phyloP scores from a whole-genome alignment of 2,113 vertebrate genomes.

The Cygnus buccinator region DNA sequence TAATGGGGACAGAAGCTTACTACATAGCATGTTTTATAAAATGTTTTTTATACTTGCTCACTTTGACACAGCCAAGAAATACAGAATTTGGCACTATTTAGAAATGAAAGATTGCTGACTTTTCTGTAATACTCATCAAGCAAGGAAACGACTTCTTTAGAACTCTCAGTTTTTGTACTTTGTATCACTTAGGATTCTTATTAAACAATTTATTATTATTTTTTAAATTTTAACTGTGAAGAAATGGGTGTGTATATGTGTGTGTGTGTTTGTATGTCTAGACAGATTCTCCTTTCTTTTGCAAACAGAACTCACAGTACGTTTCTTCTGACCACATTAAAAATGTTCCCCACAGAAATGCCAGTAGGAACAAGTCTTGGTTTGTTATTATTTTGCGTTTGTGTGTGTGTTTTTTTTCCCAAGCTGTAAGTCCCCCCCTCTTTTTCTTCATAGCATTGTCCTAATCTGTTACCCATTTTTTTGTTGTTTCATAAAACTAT shows the following conservation, averaged over 20 bases:
- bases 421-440: neutral
- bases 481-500: neutral
- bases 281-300: neutral
- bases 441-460: neutral
- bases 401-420: accelerated
- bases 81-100: neutral
- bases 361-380: neutral
- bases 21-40: neutral
- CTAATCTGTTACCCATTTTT: neutral
- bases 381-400: neutral
- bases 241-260: neutral
- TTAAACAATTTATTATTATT: neutral
- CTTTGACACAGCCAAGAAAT: neutral
- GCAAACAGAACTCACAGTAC: neutral
- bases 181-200: neutral
- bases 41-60: neutral
- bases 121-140: neutral
- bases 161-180: neutral
- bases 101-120: neutral
- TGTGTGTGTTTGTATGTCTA: neutral
- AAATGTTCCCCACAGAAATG: neutral
- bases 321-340: neutral
- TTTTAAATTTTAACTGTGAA: neutral
- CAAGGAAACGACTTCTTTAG: neutral
- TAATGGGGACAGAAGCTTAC: neutral